Percentiles rank a stretch among this genome's conserved stretches.
Conservation (phyloP, 2,888 invertebrate species). For the Gandaritis pyraliata region DNA sequence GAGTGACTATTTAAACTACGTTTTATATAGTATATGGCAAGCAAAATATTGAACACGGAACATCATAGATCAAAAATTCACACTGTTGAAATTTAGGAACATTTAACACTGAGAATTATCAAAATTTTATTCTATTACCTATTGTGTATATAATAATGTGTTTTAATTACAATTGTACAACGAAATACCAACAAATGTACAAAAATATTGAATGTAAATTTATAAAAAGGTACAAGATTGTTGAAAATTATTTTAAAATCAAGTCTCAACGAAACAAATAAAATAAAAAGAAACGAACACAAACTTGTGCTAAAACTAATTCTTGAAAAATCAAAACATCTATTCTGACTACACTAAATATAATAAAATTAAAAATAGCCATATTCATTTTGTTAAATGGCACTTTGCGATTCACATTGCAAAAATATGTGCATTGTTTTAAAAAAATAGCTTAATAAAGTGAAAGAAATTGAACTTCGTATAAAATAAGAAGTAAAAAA, state of each 20-base stretch:
- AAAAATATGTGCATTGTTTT: conserved; percentile 47
- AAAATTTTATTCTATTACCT: conserved; percentile 74
- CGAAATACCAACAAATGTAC: conserved; percentile 63
- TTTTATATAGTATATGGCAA: conserved; percentile 75
- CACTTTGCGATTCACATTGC: conserved; percentile 79
- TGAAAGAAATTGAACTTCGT: conserved; percentile 28
- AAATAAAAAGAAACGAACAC: conserved; percentile 68
- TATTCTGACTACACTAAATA: conserved; percentile 68
- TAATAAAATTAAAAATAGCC: conserved; percentile 72
- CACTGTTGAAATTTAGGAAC: conserved; percentile 82
- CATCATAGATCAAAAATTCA: conserved; percentile 64
- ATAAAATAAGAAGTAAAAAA: conserved; percentile 27
- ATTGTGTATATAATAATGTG: conserved; percentile 65
- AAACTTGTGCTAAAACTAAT: conserved; percentile 68
- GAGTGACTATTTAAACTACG: conserved; percentile 50
- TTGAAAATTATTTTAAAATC: conserved; percentile 44
- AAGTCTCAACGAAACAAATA: conserved; percentile 63
- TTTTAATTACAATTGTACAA: conserved; percentile 69
- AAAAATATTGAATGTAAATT: conserved; percentile 41
- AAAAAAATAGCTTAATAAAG: conserved; percentile 31
- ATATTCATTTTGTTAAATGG: conserved; percentile 73
- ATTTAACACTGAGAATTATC: conserved; percentile 82
- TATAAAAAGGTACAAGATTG: conserved; percentile 41
- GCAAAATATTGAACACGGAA: conserved; percentile 68
- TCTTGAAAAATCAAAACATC: conserved; percentile 63